Base-by-base conservation (phyloP, 2,888 invertebrate species). In the Catocala fraxini region DNA sequence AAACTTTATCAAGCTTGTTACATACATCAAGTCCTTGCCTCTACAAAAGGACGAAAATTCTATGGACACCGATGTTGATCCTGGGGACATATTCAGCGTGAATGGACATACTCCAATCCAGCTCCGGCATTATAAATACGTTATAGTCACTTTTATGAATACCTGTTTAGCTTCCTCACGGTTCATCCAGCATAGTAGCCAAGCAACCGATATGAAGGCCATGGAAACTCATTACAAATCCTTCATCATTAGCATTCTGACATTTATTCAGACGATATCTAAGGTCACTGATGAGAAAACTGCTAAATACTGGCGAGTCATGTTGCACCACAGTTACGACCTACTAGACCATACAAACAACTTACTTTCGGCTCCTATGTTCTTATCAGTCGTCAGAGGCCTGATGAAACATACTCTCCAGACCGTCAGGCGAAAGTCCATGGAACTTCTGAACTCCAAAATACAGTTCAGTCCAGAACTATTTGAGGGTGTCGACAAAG, bases 381-480 rank as follows among this genome's bases (percentile, higher is more conserved):
- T 99, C 87, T 89, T 99, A 15, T 94, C 96, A 46, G 98, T 98
- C 0, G 95, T 98, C 0, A 95, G 96, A 69, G 96, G 96, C 0
- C 89, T 99, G 56, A 88, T 97, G 77, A 95, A 95, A 53, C 97
- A 98, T 80, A 95, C 96, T 45, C 85, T 97, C 25, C 88, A 95
- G 11, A 95, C 96, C 6, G 96, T 99, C 0, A 95, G 97, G 68
- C 95, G 97, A 63, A 97, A 98, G 84, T 96, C 98, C 0, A 95
- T 99, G 89, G 99, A 99, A 80, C 89, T 99, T 45, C 90, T 99
- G 0, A 98, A 97, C 78, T 95, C 95, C 7, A 97, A 98, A 88
- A 93, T 99, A 6, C 96, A 97, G 70, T 95, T 95, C 65, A 96
- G 96, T 65, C 94, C 95, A 4, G 95, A 95, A 66, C 96, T 96